Conservation (phyloP, 2,888 invertebrate species). For the Oscheius myriophilus region DNA sequence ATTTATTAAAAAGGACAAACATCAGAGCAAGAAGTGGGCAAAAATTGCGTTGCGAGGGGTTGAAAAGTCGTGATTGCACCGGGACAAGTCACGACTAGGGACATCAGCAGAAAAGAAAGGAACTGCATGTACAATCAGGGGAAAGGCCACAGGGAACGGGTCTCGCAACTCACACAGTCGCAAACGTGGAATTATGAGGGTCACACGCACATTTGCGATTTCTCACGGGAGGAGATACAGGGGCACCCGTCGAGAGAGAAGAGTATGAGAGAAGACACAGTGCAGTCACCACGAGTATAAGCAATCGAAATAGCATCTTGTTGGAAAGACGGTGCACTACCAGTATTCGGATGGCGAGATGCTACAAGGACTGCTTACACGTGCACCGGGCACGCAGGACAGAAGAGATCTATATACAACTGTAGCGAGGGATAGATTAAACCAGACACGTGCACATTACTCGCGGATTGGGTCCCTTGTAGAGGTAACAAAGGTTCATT, state of each 20-base stretch:
- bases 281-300: conserved; percentile 2
- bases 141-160: too few relatives aligned
- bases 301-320: conserved; percentile 15
- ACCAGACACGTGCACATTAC: conserved; percentile 11
- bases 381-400: conserved; percentile 24
- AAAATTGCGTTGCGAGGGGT: conserved; percentile 2
- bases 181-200: not conserved
- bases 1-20: conserved; percentile 4
- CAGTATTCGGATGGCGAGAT: conserved; percentile 14
- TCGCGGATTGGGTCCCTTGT: conserved; percentile 16
- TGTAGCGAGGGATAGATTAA: not conserved
- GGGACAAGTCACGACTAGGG: too few relatives aligned
- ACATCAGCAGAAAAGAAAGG: too few relatives aligned
- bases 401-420: conserved; percentile 31
- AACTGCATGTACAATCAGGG: too few relatives aligned
- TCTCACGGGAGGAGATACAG: conserved; percentile 8
- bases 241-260: conserved; percentile 13
- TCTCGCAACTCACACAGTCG: too few relatives aligned
- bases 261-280: not conserved
- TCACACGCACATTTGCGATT: conserved; percentile 2
- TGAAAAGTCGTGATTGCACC: not conserved
- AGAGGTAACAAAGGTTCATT: not conserved
- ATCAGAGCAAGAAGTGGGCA: conserved; percentile 26
- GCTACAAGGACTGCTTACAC: conserved; percentile 18
- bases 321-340: conserved; percentile 11